Base-by-base conservation (phyloP, 2,797 vertebrate genomes). In the Paedocypris micromegethes region DNA sequence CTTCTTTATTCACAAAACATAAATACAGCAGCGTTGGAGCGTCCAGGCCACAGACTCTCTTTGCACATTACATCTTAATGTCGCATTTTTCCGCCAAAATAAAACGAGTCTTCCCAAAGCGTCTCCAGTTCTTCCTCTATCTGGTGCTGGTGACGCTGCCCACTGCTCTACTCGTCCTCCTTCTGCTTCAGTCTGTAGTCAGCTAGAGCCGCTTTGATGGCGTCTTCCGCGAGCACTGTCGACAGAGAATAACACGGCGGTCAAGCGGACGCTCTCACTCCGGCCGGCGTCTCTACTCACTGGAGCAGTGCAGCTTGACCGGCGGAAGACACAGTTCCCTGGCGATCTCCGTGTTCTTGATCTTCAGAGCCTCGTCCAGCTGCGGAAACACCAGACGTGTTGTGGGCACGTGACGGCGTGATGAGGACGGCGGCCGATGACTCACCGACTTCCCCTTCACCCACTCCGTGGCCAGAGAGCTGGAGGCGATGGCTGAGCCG, bases 261-360 rank as follows among this genome's bases (percentile, higher is more conserved):
- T 6, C 37, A 49, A 37, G 9, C 47, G 49, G 4, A 56, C 9
- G 3, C 47, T 43, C 38, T 62, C 9, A 55, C 23, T 3, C 2
- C 23, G 45, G 1, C 37, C 45, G 37, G 4, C 7, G 23, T n/a
- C 53, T 51, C 39, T 45, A 44, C 74, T 89, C 87, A 98, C 96
- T 98, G 6, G 97, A 99, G 84, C 97, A 99, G 87, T 98, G 96
- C 66, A 99, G 91, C 46, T 99, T 99, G 58, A 99, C 95, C 0
- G 97, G 97, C 0, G 97, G 97, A 44, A 99, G 93, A 86, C 92
- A 90, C 55, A 99, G 92, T 48, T 99, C 97, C 85, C 95, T 98
- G 69, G 97, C 97, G 2, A 99, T 99, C 23, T 98, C 95, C 0
- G 93, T 95, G 86, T 99, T 99, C 81, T 83, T 97, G 78, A 99